A percentile compares a stretch with the other conserved stretches of the same genome.
Conservation (phyloP, 1,140 invertebrate genomes). For the Paraescarpia echinospica region DNA sequence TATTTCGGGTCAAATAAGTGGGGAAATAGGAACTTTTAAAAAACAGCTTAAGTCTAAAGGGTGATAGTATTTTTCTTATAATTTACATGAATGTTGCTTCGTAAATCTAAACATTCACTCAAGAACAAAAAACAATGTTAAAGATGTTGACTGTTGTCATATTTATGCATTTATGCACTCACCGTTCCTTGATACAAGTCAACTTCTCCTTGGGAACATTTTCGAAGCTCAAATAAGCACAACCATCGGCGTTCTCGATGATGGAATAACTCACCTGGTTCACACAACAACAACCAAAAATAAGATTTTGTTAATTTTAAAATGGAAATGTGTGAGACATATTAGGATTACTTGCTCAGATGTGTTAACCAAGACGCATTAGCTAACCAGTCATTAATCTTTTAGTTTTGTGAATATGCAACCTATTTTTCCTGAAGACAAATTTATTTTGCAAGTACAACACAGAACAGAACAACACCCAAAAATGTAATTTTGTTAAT, state of each 20-base stretch:
- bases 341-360: background rate
- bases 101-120: no score
- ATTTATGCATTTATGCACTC: conserved; percentile 27
- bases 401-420: background rate
- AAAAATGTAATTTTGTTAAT: conserved; percentile 18
- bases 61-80: no score
- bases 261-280: conserved; percentile 68
- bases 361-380: background rate
- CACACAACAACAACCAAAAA: conserved; percentile 22
- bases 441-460: background rate
- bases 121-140: no score
- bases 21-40: no score
- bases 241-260: conserved; percentile 72
- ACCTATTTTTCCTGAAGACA: background rate
- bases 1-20: no score
- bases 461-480: conserved; percentile 16
- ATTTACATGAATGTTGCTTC: no score
- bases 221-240: conserved; percentile 73
- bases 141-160: no score
- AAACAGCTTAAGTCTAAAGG: no score
- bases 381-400: background rate
- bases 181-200: conserved; percentile 65
- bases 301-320: background rate
- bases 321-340: background rate
- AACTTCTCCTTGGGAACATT: conserved; percentile 77